phyloP scores from a whole-genome alignment of 2,113 vertebrate genomes.

The Columba livia region DNA sequence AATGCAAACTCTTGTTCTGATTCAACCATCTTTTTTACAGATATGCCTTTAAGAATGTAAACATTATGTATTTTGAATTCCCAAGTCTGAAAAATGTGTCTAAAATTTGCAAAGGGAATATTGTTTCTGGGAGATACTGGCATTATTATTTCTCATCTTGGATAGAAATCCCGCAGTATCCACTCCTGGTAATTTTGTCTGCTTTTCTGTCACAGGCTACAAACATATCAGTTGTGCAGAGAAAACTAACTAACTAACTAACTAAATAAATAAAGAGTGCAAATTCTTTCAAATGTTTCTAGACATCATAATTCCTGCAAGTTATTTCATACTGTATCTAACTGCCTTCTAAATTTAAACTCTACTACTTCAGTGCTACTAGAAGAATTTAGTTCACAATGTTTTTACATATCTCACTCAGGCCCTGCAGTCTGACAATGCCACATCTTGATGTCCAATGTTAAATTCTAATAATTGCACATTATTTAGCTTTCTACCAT shows the following conservation, averaged over 20 bases:
- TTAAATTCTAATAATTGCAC: neutral
- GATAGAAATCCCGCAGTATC: neutral
- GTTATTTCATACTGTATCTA: neutral
- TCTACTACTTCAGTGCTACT: neutral
- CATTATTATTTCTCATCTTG: neutral
- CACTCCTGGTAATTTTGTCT: neutral
- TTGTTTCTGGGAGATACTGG: neutral
- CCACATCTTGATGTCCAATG: neutral
- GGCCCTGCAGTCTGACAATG: neutral
- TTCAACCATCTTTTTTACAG: neutral
- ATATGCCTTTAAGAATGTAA: neutral
- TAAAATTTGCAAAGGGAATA: neutral
- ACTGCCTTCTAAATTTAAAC: neutral
- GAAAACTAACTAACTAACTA: neutral
- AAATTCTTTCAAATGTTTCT: neutral
- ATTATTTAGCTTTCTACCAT: neutral
- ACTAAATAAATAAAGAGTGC: too few relatives aligned
- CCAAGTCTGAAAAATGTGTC: neutral
- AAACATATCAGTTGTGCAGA: neutral
- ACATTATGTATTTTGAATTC: neutral
- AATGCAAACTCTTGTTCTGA: neutral
- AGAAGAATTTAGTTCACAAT: neutral
- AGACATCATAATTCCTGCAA: neutral
- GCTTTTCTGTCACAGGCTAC: neutral
- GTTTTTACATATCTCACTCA: neutral